Base-by-base conservation (phyloP, 2,113 vertebrate genomes). In the Thamnaconus septentrionalis region DNA sequence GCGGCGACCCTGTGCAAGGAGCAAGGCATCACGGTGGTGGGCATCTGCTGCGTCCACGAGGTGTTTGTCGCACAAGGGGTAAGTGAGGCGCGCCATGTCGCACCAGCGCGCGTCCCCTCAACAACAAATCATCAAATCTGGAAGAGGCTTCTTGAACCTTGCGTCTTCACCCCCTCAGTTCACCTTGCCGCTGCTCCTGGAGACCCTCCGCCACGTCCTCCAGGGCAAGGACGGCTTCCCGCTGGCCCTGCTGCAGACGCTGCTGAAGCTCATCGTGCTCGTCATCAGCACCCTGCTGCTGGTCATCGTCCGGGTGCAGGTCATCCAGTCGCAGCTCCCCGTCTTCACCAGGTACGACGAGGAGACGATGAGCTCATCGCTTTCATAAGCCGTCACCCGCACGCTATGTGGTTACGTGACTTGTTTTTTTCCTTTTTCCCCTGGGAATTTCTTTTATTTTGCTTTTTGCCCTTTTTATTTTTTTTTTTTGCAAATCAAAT, bases 61-160 rank as follows among this genome's bases (percentile, higher is more conserved):
- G 96, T 99, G 63, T 99, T 99, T 87, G 90, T 99, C 75, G 96
- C 96, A 61, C 97, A 98, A 85, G 93, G 93, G 94, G 96, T 99
- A 93, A 95, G 95, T 40, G n/a, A 47, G 31, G 0, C 1, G 44
- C 6, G 18, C 6, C 42, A 4, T 3, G 8, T 48, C 50, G 7
- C 51, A 8, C 18, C 18, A 1, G 18, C 18, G 18, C 18, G 18
- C 18, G 18, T 31, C 18, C 18, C 18, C 18, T 31, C 18, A 31
- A 2, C 18, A 31, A 31, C 18, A 31, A 31, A 31, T 31, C 18
- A 31, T 31, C 18, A 31, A 31, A 31, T 31, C 18, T 31, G 18
- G 6, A 41, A 49, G 8, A 3, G n/a, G 10, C 5, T 3, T 1
- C 5, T 46, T 59, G 44, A 53, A 3, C 10, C 6, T 46, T 59